Conservation (phyloP, 2,888 invertebrate species). For the Zygothrica quintamaculata region DNA sequence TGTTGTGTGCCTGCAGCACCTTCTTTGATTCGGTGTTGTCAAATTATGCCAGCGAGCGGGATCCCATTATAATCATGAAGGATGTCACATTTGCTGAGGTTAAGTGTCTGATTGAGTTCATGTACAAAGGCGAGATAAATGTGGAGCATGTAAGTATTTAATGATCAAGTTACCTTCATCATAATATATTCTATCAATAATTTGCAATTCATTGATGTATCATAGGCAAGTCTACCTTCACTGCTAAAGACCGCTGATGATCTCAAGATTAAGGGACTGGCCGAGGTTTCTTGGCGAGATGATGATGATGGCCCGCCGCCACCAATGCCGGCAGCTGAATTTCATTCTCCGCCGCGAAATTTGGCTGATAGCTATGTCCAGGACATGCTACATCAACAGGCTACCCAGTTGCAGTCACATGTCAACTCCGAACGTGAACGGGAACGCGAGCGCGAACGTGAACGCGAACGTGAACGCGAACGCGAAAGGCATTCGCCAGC, state of each 20-base stretch:
- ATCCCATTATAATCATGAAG: constrained; percentile 93
- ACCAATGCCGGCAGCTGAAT: constrained; percentile 75
- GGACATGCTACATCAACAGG: constrained; percentile 60
- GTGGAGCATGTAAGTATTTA: constrained; percentile 93
- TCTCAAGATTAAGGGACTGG: constrained; percentile 94
- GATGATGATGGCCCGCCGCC: constrained; percentile 78
- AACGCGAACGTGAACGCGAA: constrained; percentile 32
- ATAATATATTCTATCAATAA: no score
- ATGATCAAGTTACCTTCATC: not conserved
- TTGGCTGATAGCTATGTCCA: constrained; percentile 67
- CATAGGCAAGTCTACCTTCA: constrained; percentile 93
- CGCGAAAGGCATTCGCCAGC: constrained; percentile 53
- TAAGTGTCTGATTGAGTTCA: constrained; percentile 95
- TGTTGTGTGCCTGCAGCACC: constrained; percentile 95
- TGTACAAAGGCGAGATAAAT: constrained; percentile 98
- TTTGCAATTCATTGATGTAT: no score
- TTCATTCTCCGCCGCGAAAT: constrained; percentile 75
- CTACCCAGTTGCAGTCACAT: constrained; percentile 38
- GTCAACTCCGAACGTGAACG: constrained; percentile 34
- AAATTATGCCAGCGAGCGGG: constrained; percentile 90
- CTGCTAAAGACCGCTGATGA: constrained; percentile 96
- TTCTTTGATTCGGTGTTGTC: constrained; percentile 95
- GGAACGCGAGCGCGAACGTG: constrained; percentile 12
- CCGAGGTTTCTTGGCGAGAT: constrained; percentile 93
- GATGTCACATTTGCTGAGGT: constrained; percentile 96